Evolutionary conservation across 2,888 invertebrate genomes (phyloP).

Genomic region (Caradrina kadenii): DNA sequence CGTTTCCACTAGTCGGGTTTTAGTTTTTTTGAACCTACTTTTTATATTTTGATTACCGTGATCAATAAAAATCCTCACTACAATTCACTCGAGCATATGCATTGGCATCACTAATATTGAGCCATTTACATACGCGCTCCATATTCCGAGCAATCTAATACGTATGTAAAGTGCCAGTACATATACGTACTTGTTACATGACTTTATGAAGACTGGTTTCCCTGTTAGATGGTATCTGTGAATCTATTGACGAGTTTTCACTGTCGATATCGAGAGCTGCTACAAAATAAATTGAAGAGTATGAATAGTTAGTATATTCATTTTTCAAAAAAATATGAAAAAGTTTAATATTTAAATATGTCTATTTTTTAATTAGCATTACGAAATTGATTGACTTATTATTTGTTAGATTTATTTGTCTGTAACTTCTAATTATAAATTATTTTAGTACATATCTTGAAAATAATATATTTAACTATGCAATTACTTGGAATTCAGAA

Average conservation of each 20-base stretch:
- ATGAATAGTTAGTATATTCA: too few relatives aligned
- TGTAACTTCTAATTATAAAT: too few relatives aligned
- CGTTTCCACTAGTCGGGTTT: too few relatives aligned
- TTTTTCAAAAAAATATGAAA: background rate
- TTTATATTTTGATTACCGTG: background rate
- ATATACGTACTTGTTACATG: slow-evolving; percentile 59
- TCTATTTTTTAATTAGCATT: too few relatives aligned
- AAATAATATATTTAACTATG: too few relatives aligned
- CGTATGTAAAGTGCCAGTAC: slow-evolving; percentile 57
- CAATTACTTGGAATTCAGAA: too few relatives aligned
- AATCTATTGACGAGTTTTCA: slow-evolving; percentile 61
- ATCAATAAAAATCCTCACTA: slow-evolving; percentile 19
- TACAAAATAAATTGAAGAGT: slow-evolving; percentile 25
- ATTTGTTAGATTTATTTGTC: too few relatives aligned
- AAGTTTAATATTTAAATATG: slow-evolving; percentile 9
- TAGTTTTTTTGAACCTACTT: too few relatives aligned
- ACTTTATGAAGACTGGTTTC: slow-evolving; percentile 60
- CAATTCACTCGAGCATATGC: slow-evolving; percentile 25
- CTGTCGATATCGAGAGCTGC: slow-evolving; percentile 49
- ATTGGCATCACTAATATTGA: slow-evolving; percentile 63
- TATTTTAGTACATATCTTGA: too few relatives aligned
- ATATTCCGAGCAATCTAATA: slow-evolving; percentile 64
- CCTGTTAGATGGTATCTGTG: slow-evolving; percentile 53
- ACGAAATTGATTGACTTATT: too few relatives aligned
- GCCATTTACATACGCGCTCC: slow-evolving; percentile 76